Percentiles rank a stretch among this genome's conserved stretches.
phyloP scores from a whole-genome alignment of 2,113 vertebrate species.

The Salvelinus alpinus region DNA sequence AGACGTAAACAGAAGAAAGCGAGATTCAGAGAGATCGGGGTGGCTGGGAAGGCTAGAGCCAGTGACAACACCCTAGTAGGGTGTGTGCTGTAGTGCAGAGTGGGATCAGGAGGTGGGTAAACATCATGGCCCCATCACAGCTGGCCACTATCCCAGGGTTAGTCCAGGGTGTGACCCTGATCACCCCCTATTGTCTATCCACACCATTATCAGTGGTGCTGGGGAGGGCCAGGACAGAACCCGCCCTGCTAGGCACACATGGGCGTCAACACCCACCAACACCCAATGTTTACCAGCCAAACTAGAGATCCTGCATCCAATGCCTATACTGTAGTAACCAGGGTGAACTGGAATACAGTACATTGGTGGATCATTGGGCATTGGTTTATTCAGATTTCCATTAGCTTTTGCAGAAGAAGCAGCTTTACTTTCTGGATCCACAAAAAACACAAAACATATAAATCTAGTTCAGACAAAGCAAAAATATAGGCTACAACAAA shows the following conservation, averaged over 20 bases:
- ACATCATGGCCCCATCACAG: conserved; percentile 56
- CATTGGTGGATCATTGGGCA: neutral
- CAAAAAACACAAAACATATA: too few relatives aligned
- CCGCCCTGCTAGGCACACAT: conserved; percentile 41
- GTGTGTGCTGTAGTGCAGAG: neutral
- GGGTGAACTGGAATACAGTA: neutral
- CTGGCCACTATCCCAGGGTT: conserved; percentile 59
- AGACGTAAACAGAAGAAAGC: too few relatives aligned
- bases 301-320: neutral
- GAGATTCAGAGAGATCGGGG: neutral
- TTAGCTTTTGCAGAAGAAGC: too few relatives aligned
- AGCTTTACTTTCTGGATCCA: too few relatives aligned
- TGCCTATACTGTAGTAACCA: conserved; percentile 31
- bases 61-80: neutral
- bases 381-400: too few relatives aligned
- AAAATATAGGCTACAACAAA: too few relatives aligned
- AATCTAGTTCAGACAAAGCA: too few relatives aligned
- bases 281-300: conserved; percentile 36
- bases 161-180: conserved; percentile 55
- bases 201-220: neutral
- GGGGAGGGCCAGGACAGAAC: neutral
- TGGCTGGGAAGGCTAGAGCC: conserved; percentile 12
- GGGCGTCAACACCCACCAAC: conserved; percentile 21
- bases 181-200: conserved; percentile 33
- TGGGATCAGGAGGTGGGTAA: conserved; percentile 41